These are phyloP conservation scores for Pammene fasciana DNA, from an alignment of 2,888 invertebrate species.

Conservation along the genomic window DNA sequence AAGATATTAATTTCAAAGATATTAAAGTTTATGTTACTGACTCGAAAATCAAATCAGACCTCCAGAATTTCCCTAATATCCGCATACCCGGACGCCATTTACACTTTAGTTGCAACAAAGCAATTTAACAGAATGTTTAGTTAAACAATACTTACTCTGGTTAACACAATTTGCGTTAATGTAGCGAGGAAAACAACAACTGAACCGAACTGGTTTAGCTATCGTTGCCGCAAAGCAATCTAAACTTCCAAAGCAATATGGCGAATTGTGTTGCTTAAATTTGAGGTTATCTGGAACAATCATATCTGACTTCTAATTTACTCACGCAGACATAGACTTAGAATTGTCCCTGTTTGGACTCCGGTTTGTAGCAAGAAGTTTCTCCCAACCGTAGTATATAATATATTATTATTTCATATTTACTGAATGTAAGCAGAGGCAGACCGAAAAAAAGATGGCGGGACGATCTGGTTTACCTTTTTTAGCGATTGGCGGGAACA, in stretches of 20 bases:
- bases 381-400: too few species aligned
- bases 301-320: slow-evolving; percentile 23
- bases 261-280: slow-evolving; percentile 36
- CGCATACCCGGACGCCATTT: slow-evolving; percentile 11
- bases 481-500: too few species aligned
- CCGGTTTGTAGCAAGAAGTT: too few species aligned
- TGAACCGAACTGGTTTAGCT: slow-evolving; percentile 38
- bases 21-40: too few species aligned
- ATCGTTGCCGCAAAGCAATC: slow-evolving; percentile 40
- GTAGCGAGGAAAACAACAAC: slow-evolving; percentile 39
- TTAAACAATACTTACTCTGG: slow-evolving; percentile 40
- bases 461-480: too few species aligned
- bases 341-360: neutral
- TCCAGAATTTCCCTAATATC: slow-evolving; percentile 14
- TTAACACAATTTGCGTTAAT: slow-evolving; percentile 39
- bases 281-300: slow-evolving; percentile 28
- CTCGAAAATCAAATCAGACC: too few species aligned
- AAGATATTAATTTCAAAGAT: too few species aligned
- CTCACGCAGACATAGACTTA: neutral
- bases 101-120: slow-evolving; percentile 26
- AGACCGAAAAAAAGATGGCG: too few species aligned
- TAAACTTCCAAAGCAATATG: slow-evolving; percentile 40
- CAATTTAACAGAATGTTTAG: slow-evolving; percentile 37
- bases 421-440: too few species aligned
- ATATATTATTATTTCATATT: too few species aligned